Conservation (phyloP, 1,140 invertebrate genomes). For the Archivesica marissinica region DNA sequence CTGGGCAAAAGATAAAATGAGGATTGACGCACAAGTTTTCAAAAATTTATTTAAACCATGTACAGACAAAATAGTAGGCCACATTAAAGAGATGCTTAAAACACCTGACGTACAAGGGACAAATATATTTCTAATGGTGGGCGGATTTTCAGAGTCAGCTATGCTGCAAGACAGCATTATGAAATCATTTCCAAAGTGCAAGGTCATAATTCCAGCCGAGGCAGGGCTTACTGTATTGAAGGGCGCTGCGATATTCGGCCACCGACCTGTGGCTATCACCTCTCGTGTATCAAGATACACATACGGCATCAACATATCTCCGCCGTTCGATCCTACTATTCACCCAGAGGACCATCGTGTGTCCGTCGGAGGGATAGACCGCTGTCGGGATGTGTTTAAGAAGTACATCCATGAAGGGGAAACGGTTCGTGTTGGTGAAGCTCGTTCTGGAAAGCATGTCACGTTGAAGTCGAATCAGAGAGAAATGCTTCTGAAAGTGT, state of each 20-base stretch:
- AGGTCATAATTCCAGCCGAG: constrained; percentile 51
- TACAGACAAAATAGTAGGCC: constrained; percentile 49
- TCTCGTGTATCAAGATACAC: constrained; percentile 55
- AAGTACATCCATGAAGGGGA: constrained; percentile 50
- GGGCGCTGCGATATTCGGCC: constrained; percentile 63
- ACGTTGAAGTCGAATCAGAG: constrained; percentile 65
- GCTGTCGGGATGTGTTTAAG: constrained; percentile 58
- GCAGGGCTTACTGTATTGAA: constrained; percentile 49
- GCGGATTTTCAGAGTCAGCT: constrained; percentile 60
- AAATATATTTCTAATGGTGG: constrained; percentile 60
- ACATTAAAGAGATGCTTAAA: constrained; percentile 49
- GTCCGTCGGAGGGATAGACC: constrained; percentile 34
- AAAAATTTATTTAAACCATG: constrained; percentile 52
- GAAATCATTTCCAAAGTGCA: constrained; percentile 37
- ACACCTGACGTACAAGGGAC: constrained; percentile 41
- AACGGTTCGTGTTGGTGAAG: constrained; percentile 42
- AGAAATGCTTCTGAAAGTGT: constrained; percentile 69
- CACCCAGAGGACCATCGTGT: constrained; percentile 51
- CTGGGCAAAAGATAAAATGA: constrained; percentile 54
- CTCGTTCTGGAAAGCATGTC: constrained; percentile 50
- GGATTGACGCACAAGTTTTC: constrained; percentile 47
- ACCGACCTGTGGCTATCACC: constrained; percentile 45
- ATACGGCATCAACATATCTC: constrained; percentile 56
- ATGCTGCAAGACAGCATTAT: constrained; percentile 54
- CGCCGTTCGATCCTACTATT: constrained; percentile 45